These are phyloP conservation scores for Atta cephalotes DNA, from an alignment of 1,140 invertebrate species.

Conservation along the genomic window DNA sequence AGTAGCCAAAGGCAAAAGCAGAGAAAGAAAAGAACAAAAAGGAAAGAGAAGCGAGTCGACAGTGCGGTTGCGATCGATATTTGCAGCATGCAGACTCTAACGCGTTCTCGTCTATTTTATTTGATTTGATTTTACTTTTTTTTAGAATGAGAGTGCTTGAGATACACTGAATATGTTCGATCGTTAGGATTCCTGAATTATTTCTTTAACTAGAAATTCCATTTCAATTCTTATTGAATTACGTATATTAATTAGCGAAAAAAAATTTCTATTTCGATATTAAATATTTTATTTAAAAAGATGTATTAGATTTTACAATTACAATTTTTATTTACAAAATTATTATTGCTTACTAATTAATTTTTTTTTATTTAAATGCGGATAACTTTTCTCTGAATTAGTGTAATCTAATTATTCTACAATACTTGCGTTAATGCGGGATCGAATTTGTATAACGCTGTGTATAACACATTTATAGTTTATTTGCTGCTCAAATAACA, in stretches of 20 bases:
- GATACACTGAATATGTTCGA: background rate
- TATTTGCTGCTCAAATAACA: conserved; percentile 6
- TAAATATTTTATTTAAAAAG: conserved; percentile 3
- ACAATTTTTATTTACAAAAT: background rate
- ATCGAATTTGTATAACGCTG: conserved; percentile 1
- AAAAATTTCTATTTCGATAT: background rate
- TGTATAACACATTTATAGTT: background rate
- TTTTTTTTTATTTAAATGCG: background rate
- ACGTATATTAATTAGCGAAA: background rate
- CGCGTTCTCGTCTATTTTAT: conserved; percentile 14
- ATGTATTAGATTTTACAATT: background rate
- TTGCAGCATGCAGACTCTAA: conserved; percentile 58
- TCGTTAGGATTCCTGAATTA: background rate
- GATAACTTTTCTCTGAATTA: background rate
- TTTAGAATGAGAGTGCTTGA: conserved; percentile 35
- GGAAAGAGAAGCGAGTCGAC: conserved; percentile 58
- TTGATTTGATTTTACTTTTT: conserved; percentile 36
- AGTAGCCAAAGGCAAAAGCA: conserved; percentile 5
- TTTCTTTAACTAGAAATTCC: background rate
- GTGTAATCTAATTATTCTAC: background rate
- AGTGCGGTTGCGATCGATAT: conserved; percentile 77
- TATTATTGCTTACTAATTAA: background rate
- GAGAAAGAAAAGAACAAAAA: background rate
- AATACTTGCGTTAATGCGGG: background rate
- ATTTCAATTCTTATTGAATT: conserved; percentile 29